Evolutionary conservation across 2,888 invertebrate species (phyloP).

Genomic region (Uloborus plumipes): DNA sequence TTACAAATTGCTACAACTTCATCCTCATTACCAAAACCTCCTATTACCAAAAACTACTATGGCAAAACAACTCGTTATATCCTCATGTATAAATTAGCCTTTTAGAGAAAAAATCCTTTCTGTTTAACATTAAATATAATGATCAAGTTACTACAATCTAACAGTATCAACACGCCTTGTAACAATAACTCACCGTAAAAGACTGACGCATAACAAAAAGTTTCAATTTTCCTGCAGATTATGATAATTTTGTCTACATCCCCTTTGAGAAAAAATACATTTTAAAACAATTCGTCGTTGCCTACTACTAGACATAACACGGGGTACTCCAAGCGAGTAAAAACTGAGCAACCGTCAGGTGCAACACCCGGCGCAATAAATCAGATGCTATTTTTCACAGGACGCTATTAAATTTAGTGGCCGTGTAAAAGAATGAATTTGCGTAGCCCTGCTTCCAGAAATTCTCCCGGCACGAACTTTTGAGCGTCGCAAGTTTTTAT

Average conservation of each 20-base stretch:
- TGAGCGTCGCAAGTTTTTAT: neutral
- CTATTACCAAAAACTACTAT: neutral
- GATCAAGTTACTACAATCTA: too few relatives aligned
- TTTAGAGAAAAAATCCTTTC: too few relatives aligned
- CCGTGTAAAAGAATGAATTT: constrained; percentile 49
- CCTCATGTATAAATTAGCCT: neutral
- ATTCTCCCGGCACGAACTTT: neutral
- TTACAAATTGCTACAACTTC: too few relatives aligned
- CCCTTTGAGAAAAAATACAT: neutral
- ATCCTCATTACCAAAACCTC: neutral
- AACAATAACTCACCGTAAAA: neutral
- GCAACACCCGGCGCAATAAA: constrained; percentile 48
- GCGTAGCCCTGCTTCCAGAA: constrained; percentile 3
- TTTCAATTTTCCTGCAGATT: neutral
- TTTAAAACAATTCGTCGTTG: neutral
- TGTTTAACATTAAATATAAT: too few relatives aligned
- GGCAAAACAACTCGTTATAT: neutral
- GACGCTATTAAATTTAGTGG: constrained; percentile 49
- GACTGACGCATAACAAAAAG: neutral
- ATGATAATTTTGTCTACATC: neutral
- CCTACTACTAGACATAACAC: constrained; percentile 33
- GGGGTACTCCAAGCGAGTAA: constrained; percentile 17
- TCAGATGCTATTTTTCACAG: constrained; percentile 43
- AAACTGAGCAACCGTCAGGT: constrained; percentile 46
- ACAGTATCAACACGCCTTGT: too few relatives aligned